Base-by-base conservation (phyloP, 2,888 invertebrate species). In the Chrysotoxum bicinctum region DNA sequence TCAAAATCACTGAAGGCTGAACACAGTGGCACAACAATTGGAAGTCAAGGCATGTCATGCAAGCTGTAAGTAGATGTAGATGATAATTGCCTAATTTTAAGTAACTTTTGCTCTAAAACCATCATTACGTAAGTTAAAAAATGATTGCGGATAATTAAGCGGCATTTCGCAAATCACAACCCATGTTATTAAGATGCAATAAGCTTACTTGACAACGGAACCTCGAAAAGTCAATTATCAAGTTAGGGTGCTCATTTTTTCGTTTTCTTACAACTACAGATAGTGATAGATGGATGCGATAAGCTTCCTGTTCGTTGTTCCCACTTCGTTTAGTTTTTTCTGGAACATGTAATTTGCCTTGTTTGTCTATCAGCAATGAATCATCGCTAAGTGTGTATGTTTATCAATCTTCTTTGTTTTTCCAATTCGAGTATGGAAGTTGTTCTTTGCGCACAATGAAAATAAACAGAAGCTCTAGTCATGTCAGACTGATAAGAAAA, bases 91-190 rank as follows among this genome's bases (percentile, higher is more conserved):
- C 56, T 16, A 16, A 23, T 43, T 60, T 40, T 23, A 35, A 32
- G 14, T 40, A 45, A 45, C 32, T 48, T 48, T 50, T 45, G 23
- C 35, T 21, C 35, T 10, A 16, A 10, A 45, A 43, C 30, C 26
- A 16, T 14, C 14, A 35, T 66, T 66, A 66, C 66, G 66, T 66
- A 66, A 66, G 66, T 64, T 66, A 4, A 35, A 4, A 35, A 50
- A 10, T 35, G 35, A 66, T 66, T 66, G 19, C n/a, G 9, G 35
- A 66, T 66, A 50, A 66, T 66, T 23, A 21, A 35, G 50, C 12
- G 12, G 48, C 23, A n/a, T 23, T 21, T 45, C 5, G 30, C 4
- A 62, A 43, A 45, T 62, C 19, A 7, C 16, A 64, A 30, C 26
- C 16, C 12, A 43, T 35, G 3, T 10, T 16, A 30, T 64, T 45